Evolutionary conservation across 2,113 vertebrate genomes (phyloP), one percentile per base, ranked within the genome.

Genomic region (Podilymbus podiceps): DNA sequence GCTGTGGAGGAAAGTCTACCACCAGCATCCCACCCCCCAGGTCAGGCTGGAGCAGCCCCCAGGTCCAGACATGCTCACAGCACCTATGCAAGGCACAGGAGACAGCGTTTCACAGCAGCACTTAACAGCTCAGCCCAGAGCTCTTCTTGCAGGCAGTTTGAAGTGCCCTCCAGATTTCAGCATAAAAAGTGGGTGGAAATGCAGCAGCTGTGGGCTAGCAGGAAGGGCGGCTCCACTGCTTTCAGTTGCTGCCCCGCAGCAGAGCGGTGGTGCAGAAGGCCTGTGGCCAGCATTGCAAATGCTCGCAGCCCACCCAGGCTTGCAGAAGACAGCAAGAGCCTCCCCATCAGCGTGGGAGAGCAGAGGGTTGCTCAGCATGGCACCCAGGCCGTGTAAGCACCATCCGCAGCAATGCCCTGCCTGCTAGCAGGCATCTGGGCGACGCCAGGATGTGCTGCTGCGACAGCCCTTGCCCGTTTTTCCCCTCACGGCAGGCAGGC

Each of bases 401-500:
- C 3, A 1, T 28, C 63, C 0, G 0, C 53, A 47, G 79, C 35
- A 33, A 35, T 1, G 9, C 7, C 14, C 31, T 2, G 22, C 81
- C 56, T 28, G 71, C 27, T 7, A 8, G 15, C 4, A 0, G 7
- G 25, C 7, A 1, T 33, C 44, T 11, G 11, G 30, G 62, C 1
- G 0, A 47, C 1, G 3, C 20, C 0, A 2, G 27, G 81, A 73
- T 1, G 0, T 22, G 62, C 49, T 49, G 33, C 74, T 38, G 56
- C 2, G 2, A 56, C 35, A 50, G 44, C 35, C 35, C 73, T 23
- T 68, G 33, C 74, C 27, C 58, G 24, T 6, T 15, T 1, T 25
- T 8, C 24, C 46, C 64, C 40, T 52, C 24, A 5, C 33, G 67
- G 84, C 25, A 53, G 72, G 59, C 63, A 52, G 77, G 42, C 59